Evolutionary conservation across 1,140 invertebrate species (phyloP).

Genomic region (Heliconius himera): DNA sequence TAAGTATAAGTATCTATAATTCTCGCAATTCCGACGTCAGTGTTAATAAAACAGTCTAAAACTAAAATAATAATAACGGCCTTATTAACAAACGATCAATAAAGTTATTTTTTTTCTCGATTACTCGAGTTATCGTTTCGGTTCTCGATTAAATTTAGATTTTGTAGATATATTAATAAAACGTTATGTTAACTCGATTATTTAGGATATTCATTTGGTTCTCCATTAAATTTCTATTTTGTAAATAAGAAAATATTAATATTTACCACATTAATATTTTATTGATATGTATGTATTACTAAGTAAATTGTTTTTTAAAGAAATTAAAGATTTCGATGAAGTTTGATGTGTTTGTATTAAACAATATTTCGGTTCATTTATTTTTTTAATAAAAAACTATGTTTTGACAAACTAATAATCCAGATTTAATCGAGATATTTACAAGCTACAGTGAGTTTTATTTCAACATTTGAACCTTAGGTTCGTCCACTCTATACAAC

Average conservation of each 20-base stretch:
- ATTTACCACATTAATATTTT: not conserved
- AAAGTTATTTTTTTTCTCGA: not conserved
- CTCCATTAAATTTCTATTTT: too few species aligned
- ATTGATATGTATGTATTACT: slow-evolving; percentile 1
- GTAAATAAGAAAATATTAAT: too few species aligned
- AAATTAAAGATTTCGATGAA: too few species aligned
- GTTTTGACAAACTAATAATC: not conserved
- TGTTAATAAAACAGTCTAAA: not conserved
- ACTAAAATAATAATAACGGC: slow-evolving; percentile 7
- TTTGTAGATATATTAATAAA: not conserved
- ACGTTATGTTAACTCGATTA: not conserved
- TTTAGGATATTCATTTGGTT: not conserved
- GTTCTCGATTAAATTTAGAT: slow-evolving; percentile 4
- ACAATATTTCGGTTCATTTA: too few species aligned
- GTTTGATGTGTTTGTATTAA: too few species aligned
- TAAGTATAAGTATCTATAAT: slow-evolving; percentile 11
- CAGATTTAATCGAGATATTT: not conserved
- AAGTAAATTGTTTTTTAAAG: too few species aligned
- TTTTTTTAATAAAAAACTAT: too few species aligned
- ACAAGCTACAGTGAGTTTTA: not conserved
- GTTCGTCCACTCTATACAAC: not conserved
- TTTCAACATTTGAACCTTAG: slow-evolving; percentile 3
- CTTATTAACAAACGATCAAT: not conserved
- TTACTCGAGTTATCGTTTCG: not conserved
- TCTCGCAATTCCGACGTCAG: slow-evolving; percentile 11